phyloP scores from a whole-genome alignment of 2,888 invertebrate genomes.

The Euspilapteryx auroguttella region DNA sequence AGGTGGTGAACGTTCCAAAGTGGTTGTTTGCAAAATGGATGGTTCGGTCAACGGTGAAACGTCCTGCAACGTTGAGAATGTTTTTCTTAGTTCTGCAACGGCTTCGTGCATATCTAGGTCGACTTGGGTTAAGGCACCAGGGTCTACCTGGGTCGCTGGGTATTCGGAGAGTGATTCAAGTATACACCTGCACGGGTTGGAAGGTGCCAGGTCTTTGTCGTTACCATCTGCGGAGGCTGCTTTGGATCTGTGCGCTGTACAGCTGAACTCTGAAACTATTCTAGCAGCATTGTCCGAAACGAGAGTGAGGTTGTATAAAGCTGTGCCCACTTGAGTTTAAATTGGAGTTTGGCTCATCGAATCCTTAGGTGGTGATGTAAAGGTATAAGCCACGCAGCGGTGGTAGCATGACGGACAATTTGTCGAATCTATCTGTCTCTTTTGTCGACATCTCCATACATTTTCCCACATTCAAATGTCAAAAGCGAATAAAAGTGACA shows the following conservation, averaged over 20 bases:
- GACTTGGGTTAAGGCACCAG: conserved; percentile 60
- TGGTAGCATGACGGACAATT: no score
- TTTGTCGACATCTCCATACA: no score
- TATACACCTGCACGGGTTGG: conserved; percentile 66
- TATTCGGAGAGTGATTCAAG: conserved; percentile 73
- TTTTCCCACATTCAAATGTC: no score
- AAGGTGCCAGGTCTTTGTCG: conserved; percentile 40
- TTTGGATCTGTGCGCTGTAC: conserved; percentile 67
- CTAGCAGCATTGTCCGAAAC: conserved; percentile 69
- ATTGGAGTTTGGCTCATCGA: no score
- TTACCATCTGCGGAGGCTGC: conserved; percentile 68
- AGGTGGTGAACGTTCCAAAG: conserved; percentile 31
- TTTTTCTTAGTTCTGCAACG: conserved; percentile 68
- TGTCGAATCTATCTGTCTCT: no score
- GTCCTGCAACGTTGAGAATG: conserved; percentile 57
- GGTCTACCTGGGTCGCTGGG: conserved; percentile 68
- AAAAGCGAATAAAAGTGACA: no score
- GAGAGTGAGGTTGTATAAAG: conserved; percentile 67
- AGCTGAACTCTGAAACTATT: conserved; percentile 49
- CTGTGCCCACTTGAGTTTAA: no score
- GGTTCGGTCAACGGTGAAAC: conserved; percentile 33
- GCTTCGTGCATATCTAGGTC: conserved; percentile 70
- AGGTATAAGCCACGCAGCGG: no score
- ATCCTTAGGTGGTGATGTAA: no score
- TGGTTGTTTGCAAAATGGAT: conserved; percentile 36